Evolutionary conservation across 2,113 vertebrate species (phyloP).

Genomic region (Sminthopsis crassicaudata): DNA sequence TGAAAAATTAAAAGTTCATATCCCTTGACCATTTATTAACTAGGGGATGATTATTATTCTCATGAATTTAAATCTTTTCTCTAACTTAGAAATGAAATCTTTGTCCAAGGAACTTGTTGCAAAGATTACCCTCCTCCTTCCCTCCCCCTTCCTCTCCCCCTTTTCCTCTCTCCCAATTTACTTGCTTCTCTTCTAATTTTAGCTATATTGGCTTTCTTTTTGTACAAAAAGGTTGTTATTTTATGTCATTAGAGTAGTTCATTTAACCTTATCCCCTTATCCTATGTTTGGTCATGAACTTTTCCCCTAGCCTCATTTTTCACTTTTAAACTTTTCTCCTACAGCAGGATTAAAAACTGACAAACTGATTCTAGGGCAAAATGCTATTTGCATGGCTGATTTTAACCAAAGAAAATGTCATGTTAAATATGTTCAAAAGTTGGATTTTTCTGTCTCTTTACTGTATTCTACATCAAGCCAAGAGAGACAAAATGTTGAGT

Average conservation of each 20-base stretch:
- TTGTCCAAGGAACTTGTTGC: not conserved
- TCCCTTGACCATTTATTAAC: not conserved
- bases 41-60: not conserved
- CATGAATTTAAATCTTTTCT: not conserved
- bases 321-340: not conserved
- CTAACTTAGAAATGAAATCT: not conserved
- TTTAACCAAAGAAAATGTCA: slow-evolving; percentile 64
- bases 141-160: no score
- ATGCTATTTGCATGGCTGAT: slow-evolving; percentile 39
- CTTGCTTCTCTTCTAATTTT: not conserved
- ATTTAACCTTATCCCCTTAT: not conserved
- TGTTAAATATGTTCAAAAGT: slow-evolving; percentile 60
- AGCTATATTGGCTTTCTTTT: not conserved
- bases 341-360: slow-evolving; percentile 9
- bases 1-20: not conserved
- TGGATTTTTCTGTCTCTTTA: slow-evolving; percentile 55
- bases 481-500: not conserved
- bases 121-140: not conserved
- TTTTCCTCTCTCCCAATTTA: not conserved
- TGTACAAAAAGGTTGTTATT: not conserved
- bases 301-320: not conserved
- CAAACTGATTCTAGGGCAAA: slow-evolving; percentile 26
- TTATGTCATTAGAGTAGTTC: not conserved
- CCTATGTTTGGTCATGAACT: not conserved
- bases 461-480: slow-evolving; percentile 43